Evolutionary conservation across 2,888 invertebrate genomes (phyloP).

Genomic region (Octodonta nipae): DNA sequence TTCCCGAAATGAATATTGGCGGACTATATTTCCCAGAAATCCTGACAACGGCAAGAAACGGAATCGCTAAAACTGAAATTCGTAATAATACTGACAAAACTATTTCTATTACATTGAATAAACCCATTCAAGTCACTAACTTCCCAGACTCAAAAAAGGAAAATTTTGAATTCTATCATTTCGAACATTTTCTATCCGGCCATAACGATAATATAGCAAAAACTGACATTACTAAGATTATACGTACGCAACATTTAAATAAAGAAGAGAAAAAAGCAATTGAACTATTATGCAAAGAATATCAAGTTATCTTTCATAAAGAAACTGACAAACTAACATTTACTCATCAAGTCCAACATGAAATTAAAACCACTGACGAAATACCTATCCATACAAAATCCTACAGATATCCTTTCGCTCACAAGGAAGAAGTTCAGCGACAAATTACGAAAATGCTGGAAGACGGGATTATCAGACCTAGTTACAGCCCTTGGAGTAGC

Average conservation of each 20-base stretch:
- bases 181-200: neutral
- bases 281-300: neutral
- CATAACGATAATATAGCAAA: neutral
- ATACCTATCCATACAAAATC: constrained; percentile 12
- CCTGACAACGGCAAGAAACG: constrained; percentile 4
- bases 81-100: neutral
- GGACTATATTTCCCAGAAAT: too few species aligned
- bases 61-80: neutral
- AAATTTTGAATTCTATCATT: neutral
- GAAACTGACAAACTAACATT: constrained; percentile 2
- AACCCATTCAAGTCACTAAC: constrained; percentile 1
- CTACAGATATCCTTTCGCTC: constrained; percentile 18
- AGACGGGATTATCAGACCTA: constrained; percentile 10
- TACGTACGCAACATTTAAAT: constrained; percentile 4
- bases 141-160: too few species aligned
- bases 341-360: constrained; percentile 8
- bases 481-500: constrained; percentile 13
- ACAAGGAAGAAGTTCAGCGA: constrained; percentile 16
- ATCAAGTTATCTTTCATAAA: constrained; percentile 1
- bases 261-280: constrained; percentile 3
- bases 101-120: neutral
- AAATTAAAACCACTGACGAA: constrained; percentile 10
- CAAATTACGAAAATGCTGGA: constrained; percentile 18
- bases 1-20: too few species aligned
- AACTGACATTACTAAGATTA: constrained; percentile 2